These are phyloP conservation scores for Drosophila antonietae DNA, from an alignment of 2,888 invertebrate species.

Conservation along the genomic window DNA sequence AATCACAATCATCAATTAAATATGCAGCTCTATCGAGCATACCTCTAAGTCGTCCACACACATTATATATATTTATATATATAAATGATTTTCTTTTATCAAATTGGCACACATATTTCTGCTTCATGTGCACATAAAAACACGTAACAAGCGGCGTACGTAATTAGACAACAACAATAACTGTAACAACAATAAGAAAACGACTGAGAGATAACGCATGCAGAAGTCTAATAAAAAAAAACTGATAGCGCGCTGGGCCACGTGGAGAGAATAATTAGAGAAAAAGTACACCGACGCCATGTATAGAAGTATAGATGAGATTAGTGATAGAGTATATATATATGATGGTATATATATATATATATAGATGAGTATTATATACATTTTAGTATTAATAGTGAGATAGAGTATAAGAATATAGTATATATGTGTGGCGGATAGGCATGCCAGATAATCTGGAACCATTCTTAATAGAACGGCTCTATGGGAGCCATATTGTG, in stretches of 20 bases:
- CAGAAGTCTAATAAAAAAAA: constrained; percentile 24
- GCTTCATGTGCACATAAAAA: constrained; percentile 4
- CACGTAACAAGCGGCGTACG: constrained; percentile 9
- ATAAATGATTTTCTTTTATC: constrained; percentile 47
- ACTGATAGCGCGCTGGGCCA: constrained; percentile 38
- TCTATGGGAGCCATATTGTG: too few relatives aligned
- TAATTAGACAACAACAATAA: constrained; percentile 53
- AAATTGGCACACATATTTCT: constrained; percentile 69
- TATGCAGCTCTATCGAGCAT: background rate
- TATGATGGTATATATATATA: background rate
- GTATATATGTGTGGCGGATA: too few relatives aligned
- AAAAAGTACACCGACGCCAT: constrained; percentile 19
- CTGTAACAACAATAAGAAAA: constrained; percentile 11
- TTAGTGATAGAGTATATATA: too few relatives aligned
- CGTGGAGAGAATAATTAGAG: too few relatives aligned
- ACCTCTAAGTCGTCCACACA: background rate
- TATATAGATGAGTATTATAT: background rate
- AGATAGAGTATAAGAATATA: too few relatives aligned
- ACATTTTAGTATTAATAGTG: too few relatives aligned
- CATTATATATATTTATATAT: background rate
- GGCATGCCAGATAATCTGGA: constrained; percentile 13
- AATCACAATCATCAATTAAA: constrained; percentile 6
- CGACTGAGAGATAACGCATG: constrained; percentile 20
- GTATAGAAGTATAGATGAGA: too few relatives aligned
- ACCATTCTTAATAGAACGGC: constrained; percentile 39